Evolutionary conservation across 2,888 invertebrate genomes (phyloP).

Genomic region (Volucella inflata): DNA sequence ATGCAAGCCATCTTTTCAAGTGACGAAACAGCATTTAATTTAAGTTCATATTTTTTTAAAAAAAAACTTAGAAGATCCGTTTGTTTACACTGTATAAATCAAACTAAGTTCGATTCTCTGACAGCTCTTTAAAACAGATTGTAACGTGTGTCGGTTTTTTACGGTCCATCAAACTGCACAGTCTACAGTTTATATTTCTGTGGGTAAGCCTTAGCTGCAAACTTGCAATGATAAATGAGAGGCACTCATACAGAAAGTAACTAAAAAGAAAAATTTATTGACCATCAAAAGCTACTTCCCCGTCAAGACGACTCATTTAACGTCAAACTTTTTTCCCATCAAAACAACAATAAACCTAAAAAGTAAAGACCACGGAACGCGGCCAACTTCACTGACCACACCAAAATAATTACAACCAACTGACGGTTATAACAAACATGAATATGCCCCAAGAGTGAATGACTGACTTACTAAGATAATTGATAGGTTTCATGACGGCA

Average conservation of each 20-base stretch:
- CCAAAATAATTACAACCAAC: slow-evolving; percentile 30
- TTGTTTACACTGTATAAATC: too few relatives aligned
- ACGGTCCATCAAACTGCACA: too few relatives aligned
- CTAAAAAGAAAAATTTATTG: not conserved
- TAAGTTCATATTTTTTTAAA: too few relatives aligned
- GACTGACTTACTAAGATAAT: slow-evolving; percentile 5
- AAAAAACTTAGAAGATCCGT: too few relatives aligned
- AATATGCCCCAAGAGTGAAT: slow-evolving; percentile 1
- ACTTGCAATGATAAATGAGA: not conserved
- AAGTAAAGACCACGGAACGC: slow-evolving; percentile 34
- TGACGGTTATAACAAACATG: slow-evolving; percentile 6
- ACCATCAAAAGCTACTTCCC: slow-evolving; percentile 9
- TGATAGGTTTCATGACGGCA: slow-evolving; percentile 12
- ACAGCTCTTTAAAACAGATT: too few relatives aligned
- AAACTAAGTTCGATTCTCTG: too few relatives aligned
- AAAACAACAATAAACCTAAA: slow-evolving; percentile 36
- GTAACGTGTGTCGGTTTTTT: too few relatives aligned
- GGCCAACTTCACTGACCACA: slow-evolving; percentile 39
- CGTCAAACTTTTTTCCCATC: not conserved
- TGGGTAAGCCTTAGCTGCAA: not conserved
- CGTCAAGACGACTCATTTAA: not conserved
- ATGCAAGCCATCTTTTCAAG: too few relatives aligned
- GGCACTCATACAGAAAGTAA: slow-evolving; percentile 1
- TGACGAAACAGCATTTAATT: too few relatives aligned
- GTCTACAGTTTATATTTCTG: too few relatives aligned